Percentiles rank a stretch among this genome's conserved stretches.
These are phyloP conservation scores for Urosaurus nigricauda DNA, from an alignment of 2,797 vertebrate genomes.

Conservation along the genomic window DNA sequence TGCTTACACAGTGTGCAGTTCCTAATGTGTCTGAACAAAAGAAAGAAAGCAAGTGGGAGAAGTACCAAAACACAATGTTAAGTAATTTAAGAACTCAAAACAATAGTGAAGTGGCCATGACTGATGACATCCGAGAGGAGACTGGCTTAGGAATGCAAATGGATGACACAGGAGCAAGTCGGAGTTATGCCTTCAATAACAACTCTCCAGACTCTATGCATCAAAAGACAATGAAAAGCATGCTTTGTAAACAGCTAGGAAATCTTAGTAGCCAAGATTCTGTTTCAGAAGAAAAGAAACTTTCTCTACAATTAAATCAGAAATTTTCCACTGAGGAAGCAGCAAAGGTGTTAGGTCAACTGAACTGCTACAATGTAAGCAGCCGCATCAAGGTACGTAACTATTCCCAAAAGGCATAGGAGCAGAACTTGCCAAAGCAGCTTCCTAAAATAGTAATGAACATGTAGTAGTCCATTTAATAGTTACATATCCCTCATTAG, in stretches of 20 bases:
- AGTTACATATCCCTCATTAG: background rate
- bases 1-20: background rate
- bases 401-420: background rate
- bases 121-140: conserved; percentile 47
- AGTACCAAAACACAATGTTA: conserved; percentile 73
- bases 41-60: conserved; percentile 82
- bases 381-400: conserved; percentile 75
- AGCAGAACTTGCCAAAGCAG: background rate
- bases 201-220: conserved; percentile 12
- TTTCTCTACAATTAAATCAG: conserved; percentile 53
- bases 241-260: conserved; percentile 41
- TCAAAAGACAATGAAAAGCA: conserved; percentile 53
- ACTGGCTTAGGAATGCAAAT: conserved; percentile 50
- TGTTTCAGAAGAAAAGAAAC: conserved; percentile 56
- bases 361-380: conserved; percentile 33
- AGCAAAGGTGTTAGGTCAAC: conserved; percentile 68
- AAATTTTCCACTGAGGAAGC: conserved; percentile 49
- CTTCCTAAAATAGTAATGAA: background rate
- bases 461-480: too few species aligned
- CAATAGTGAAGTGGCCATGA: background rate
- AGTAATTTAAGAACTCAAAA: conserved; percentile 53
- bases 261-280: conserved; percentile 29
- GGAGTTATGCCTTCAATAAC: background rate
- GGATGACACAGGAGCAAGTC: conserved; percentile 35
- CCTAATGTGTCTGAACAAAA: conserved; percentile 33